Base-by-base conservation (phyloP, 2,113 vertebrate genomes). In the Ailuropoda melanoleuca region DNA sequence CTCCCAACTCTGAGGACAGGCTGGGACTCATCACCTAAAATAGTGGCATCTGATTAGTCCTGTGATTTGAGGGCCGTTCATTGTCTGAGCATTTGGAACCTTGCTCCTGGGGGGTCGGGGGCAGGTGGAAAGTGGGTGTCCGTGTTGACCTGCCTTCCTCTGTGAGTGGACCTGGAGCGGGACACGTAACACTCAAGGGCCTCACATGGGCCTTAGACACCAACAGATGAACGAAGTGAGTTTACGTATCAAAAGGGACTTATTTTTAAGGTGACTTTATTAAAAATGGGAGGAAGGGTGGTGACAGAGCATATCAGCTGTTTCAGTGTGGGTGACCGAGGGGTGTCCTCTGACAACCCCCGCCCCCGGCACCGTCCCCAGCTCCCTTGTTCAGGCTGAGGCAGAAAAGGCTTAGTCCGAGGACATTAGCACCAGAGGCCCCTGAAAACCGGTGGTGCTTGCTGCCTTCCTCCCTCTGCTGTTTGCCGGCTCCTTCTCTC, bases 381-480 rank as follows among this genome's bases (percentile, higher is more conserved):
- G 0, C 8, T n/a, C 60, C 19, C 55, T 48, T 1, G 5, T 50
- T 48, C 39, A 55, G 64, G 13, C 13, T 43, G 23, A 43, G 50
- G 64, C 89, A 83, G 37, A 77, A 82, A 34, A 68, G 23, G 6
- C 50, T 11, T 60, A 10, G 12, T 29, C 66, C 58, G 3, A 4
- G 43, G 72, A 68, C 34, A 4, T 10, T 6, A 21, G 7, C 7
- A 7, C 91, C 56, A 6, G 50, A 1, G 21, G 66, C 85, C 85
- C 46, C 5, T 0, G 21, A 26, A 34, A 19, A 1, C 2, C 0
- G 4, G 4, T 0, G 5, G 9, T 4, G 0, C 12, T 53, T 46
- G n/a, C 14, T 18, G 39, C 43, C 80, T 23, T 26, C 43, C 48
- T 0, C 34, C 58, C 53, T 48, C 88, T 48, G 21, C 88, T 72